Evolutionary conservation across 2,797 vertebrate species (phyloP).

Genomic region (Phataginus tricuspis): DNA sequence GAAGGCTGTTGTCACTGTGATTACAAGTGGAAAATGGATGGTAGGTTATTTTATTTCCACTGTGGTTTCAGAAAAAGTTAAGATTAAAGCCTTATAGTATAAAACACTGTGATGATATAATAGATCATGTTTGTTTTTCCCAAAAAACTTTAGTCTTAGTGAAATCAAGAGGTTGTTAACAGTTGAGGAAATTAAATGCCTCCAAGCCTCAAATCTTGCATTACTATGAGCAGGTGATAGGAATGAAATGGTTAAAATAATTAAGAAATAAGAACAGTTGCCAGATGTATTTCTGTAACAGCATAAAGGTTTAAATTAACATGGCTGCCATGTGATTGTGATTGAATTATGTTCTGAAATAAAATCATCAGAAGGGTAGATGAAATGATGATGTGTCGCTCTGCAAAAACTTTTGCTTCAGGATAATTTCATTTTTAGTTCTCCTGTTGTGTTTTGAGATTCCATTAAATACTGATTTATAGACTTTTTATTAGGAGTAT

Average conservation of each 20-base stretch:
- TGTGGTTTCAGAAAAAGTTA: conserved; percentile 44
- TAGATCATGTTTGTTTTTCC: neutral
- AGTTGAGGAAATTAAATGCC: conserved; percentile 31
- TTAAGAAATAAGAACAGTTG: conserved; percentile 26
- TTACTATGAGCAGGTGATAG: neutral
- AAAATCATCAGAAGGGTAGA: neutral
- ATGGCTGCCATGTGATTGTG: neutral
- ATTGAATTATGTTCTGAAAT: conserved; percentile 53
- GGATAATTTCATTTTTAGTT: conserved; percentile 42
- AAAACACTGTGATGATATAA: neutral
- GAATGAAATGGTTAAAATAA: conserved; percentile 41
- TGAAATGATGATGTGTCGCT: conserved; percentile 23
- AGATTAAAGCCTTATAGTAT: conserved; percentile 15
- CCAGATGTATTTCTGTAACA: neutral
- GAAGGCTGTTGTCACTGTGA: neutral
- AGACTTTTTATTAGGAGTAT: neutral
- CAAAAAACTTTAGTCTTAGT: neutral
- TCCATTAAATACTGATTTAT: conserved; percentile 17
- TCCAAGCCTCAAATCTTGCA: conserved; percentile 29
- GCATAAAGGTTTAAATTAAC: conserved; percentile 14
- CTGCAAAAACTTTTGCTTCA: neutral
- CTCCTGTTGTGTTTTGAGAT: conserved; percentile 2
- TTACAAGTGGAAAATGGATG: conserved; percentile 48
- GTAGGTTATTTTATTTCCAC: conserved; percentile 58
- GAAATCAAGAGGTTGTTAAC: conserved; percentile 37